Base-by-base conservation (phyloP, 2,888 invertebrate species). In the Craniophora ligustri region DNA sequence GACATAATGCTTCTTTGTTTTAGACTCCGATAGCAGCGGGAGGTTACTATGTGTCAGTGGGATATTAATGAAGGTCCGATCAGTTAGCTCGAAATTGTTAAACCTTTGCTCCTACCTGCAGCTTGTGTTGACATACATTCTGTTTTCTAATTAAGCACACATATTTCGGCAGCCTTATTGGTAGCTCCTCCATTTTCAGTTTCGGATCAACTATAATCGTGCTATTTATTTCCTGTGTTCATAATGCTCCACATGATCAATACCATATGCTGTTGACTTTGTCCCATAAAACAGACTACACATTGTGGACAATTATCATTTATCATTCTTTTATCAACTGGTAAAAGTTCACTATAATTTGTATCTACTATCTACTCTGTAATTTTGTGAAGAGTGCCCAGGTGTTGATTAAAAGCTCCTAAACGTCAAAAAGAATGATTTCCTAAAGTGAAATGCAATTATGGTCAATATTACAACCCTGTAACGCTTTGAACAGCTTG, bases 401-500 rank as follows among this genome's bases (percentile, higher is more conserved):
- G 66, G 76, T 67, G 66, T 59, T 49, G 63, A 66, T 66, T 68
- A 60, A 70, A 59, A 65, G 66, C 62, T 42, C 56, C 64, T 67
- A 69, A 63, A 64, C 64, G 65, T 59, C 55, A 49, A 62, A 63
- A 61, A 62, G 44, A 71, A 71, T 67, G 58, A 44, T 39, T 42
- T 57, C 39, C 40, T 56, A 54, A 67, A 67, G 54, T 53, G 56
- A 58, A 64, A 58, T 41, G 39, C 71, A 75, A 78, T 80, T 76
- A 72, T 71, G 72, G 64, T 78, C 82, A 82, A 82, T 78, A 71
- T 78, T 70, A 76, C 84, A 79, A 79, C 75, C 58, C 67, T 67
- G 66, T 66, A 68, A 79, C 78, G 76, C 72, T 75, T 80, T 78
- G 80, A 86, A 81, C 70, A 68, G 70, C 73, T 83, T 87, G 87